A percentile compares a stretch with the other conserved stretches of the same genome.
These are phyloP conservation scores for Colletes collaris DNA, from an alignment of 2,888 invertebrate genomes.

Conservation along the genomic window DNA sequence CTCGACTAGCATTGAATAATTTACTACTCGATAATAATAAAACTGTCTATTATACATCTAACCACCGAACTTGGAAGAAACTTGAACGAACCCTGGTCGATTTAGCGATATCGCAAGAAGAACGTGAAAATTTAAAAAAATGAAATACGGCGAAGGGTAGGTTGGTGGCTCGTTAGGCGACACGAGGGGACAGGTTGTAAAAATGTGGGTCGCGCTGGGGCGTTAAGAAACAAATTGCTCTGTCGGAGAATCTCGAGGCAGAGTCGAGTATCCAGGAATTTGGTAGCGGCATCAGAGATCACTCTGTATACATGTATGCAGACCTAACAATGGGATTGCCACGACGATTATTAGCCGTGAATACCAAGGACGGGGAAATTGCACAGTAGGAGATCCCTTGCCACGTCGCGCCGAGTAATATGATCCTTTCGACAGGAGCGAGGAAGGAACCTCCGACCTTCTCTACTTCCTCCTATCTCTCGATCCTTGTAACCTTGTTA, in stretches of 20 bases:
- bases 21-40: too few relatives aligned
- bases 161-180: too few relatives aligned
- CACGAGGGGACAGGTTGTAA: too few relatives aligned
- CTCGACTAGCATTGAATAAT: too few relatives aligned
- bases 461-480: slow-evolving; percentile 33
- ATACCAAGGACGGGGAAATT: slow-evolving; percentile 63
- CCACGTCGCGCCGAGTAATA: slow-evolving; percentile 58
- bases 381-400: slow-evolving; percentile 44
- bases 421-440: slow-evolving; percentile 67
- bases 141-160: too few relatives aligned
- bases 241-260: slow-evolving; percentile 6
- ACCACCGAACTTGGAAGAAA: too few relatives aligned
- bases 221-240: too few relatives aligned
- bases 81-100: too few relatives aligned
- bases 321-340: slow-evolving; percentile 64
- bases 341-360: slow-evolving; percentile 69
- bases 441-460: slow-evolving; percentile 51
- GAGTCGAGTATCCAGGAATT: slow-evolving; percentile 33
- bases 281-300: slow-evolving; percentile 33
- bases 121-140: too few relatives aligned
- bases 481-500: slow-evolving; percentile 67
- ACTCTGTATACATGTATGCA: slow-evolving; percentile 10
- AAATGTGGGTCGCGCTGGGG: too few relatives aligned
- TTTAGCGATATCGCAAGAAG: too few relatives aligned
- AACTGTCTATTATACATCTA: too few relatives aligned